Percentiles rank a stretch among this genome's conserved stretches.
Conservation (phyloP, 2,888 invertebrate genomes). For the Metallyticus violacea region DNA sequence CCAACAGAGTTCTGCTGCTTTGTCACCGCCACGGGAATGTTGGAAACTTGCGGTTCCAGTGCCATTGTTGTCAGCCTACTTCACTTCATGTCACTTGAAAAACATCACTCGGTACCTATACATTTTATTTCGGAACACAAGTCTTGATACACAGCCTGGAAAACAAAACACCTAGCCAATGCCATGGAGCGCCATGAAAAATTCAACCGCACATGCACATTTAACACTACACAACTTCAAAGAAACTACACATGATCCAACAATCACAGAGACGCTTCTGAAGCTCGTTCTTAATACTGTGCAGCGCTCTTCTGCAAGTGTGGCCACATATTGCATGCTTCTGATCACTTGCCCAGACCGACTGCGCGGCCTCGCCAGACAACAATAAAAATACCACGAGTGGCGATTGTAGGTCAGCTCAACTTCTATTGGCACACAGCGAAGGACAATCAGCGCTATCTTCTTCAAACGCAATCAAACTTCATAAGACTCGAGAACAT, state of each 20-base stretch:
- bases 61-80: background rate
- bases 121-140: background rate
- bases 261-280: no score
- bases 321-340: no score
- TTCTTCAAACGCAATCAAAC: background rate
- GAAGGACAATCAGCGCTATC: background rate
- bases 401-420: background rate
- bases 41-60: background rate
- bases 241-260: background rate
- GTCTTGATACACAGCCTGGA: background rate
- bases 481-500: background rate
- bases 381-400: background rate
- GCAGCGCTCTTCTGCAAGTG: no score
- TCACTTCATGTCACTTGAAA: no score
- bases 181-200: no score
- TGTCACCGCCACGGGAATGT: background rate
- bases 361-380: background rate
- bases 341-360: background rate
- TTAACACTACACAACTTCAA: background rate
- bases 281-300: no score
- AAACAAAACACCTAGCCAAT: background rate
- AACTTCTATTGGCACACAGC: background rate
- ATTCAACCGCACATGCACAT: no score
- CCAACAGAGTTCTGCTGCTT: background rate
- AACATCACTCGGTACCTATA: no score